phyloP scores from a whole-genome alignment of 2,113 vertebrate genomes.

The Dicerorhinus sumatrensis region DNA sequence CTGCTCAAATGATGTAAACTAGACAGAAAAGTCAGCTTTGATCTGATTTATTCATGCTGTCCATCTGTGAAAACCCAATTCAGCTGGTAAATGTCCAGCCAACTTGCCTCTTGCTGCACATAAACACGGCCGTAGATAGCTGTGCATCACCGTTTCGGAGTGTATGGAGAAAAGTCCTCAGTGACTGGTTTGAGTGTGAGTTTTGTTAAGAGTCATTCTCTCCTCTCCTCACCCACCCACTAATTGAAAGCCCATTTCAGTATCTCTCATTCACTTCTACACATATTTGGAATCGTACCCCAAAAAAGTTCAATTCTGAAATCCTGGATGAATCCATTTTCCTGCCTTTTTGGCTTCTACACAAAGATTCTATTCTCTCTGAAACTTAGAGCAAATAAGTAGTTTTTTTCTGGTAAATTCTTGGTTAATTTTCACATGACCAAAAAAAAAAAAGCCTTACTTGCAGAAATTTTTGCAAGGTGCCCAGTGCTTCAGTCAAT shows the following conservation, averaged over 20 bases:
- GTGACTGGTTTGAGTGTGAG: too few species aligned
- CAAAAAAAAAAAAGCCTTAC: not conserved
- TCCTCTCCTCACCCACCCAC: not conserved
- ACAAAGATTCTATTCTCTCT: not conserved
- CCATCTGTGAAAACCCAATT: not conserved
- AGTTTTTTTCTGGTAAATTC: not conserved
- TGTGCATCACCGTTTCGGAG: rapidly evolving
- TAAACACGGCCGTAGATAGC: not conserved
- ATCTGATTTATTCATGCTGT: not conserved
- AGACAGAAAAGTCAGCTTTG: not conserved
- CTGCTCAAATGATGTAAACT: not conserved
- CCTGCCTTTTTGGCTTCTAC: not conserved
- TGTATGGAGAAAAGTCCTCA: rapidly evolving
- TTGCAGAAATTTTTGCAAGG: not conserved
- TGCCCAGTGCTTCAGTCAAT: not conserved
- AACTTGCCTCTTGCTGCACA: not conserved
- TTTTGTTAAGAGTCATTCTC: not conserved
- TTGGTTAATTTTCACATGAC: not conserved
- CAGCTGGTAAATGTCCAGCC: too few species aligned
- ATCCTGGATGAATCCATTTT: not conserved
- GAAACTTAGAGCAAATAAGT: not conserved
- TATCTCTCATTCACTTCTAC: not conserved
- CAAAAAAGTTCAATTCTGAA: not conserved
- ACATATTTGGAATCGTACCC: not conserved
- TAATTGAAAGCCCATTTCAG: not conserved